Evolutionary conservation across 2,888 invertebrate species (phyloP).

Genomic region (Sinodicranocentrus sp.): DNA sequence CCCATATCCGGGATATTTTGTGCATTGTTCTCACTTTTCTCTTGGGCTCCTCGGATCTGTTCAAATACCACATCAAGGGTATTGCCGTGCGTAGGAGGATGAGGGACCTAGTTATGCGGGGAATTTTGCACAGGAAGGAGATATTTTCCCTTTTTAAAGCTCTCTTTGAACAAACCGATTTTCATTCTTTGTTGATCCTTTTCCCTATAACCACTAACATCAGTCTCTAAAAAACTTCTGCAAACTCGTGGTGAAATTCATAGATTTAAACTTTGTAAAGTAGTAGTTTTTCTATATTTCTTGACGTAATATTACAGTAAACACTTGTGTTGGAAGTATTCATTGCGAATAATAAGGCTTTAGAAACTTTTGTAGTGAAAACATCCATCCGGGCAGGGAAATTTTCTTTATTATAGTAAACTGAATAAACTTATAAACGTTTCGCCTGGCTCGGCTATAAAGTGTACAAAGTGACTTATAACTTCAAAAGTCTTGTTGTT

Average conservation of each 20-base stretch:
- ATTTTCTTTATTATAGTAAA: no score
- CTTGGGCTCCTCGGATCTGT: constrained; percentile 30
- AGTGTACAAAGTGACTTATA: no score
- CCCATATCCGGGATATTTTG: constrained; percentile 43
- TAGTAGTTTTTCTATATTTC: constrained; percentile 47
- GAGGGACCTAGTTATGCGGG: constrained; percentile 54
- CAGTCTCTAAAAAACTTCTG: not conserved
- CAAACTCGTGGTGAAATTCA: not conserved
- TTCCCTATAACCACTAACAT: not conserved
- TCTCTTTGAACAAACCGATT: not conserved
- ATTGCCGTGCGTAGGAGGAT: constrained; percentile 65
- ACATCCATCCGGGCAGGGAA: constrained; percentile 25
- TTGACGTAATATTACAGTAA: constrained; percentile 51
- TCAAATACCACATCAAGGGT: not conserved
- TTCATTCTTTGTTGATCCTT: not conserved
- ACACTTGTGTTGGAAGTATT: constrained; percentile 33
- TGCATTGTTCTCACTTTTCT: constrained; percentile 44
- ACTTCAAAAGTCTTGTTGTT: no score
- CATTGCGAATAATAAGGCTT: constrained; percentile 6
- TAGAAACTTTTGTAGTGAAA: constrained; percentile 27
- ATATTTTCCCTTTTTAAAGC: constrained; percentile 41
- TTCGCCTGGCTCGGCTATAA: no score
- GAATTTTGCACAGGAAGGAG: constrained; percentile 55
- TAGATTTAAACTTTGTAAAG: constrained; percentile 32
- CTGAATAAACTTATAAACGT: no score